A percentile compares a stretch with the other conserved stretches of the same genome.
phyloP scores from a whole-genome alignment of 2,113 vertebrate species.

The Sakesphorus luctuosus region DNA sequence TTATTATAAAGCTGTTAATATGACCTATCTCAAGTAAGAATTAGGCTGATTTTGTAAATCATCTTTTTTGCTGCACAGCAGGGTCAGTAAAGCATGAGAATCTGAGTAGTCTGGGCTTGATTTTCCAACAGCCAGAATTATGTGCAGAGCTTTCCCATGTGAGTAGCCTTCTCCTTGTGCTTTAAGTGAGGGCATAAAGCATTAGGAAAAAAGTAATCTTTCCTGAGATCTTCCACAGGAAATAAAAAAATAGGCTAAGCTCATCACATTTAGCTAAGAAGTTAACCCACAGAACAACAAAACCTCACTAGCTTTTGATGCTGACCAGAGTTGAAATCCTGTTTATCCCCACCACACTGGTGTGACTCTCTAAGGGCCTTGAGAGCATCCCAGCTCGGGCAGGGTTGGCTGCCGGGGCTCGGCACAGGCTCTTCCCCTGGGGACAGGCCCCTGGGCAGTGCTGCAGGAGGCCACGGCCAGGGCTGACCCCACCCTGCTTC shows the following conservation, averaged over 20 bases:
- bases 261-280: neutral
- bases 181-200: neutral
- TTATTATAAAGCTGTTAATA: constrained; percentile 34
- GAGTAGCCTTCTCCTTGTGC: neutral
- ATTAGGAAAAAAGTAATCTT: neutral
- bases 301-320: neutral
- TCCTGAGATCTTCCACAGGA: neutral
- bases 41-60: constrained; percentile 31
- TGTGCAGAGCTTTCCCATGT: rapidly evolving
- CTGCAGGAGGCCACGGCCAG: rapidly evolving
- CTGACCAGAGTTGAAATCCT: neutral
- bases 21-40: constrained; percentile 8
- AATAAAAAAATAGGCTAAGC: neutral
- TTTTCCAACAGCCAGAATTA: neutral
- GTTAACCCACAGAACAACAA: neutral
- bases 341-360: rapidly evolving
- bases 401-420: rapidly evolving
- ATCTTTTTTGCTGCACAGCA: neutral
- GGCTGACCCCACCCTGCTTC: rapidly evolving
- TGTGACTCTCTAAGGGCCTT: rapidly evolving
- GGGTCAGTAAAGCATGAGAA: neutral
- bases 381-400: rapidly evolving
- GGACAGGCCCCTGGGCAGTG: neutral
- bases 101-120: neutral
- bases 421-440: neutral